These are phyloP conservation scores for Andrena bucephala DNA, from an alignment of 2,888 invertebrate species.

Conservation along the genomic window DNA sequence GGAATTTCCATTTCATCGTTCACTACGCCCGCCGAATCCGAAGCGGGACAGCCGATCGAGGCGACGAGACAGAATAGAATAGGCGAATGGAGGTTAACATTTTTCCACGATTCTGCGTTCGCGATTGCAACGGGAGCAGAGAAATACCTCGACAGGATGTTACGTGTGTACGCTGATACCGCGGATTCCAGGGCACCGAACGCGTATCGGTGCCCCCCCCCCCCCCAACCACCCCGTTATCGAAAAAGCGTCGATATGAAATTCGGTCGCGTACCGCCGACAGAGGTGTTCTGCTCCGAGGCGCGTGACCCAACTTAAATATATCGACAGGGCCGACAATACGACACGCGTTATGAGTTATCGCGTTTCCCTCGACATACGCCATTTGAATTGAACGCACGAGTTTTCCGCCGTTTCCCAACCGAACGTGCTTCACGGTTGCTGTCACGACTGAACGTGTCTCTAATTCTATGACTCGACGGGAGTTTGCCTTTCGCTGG, in stretches of 20 bases:
- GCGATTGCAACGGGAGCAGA: background rate
- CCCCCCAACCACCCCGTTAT: background rate
- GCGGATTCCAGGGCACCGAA: constrained; percentile 29
- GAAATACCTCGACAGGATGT: background rate
- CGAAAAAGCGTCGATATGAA: constrained; percentile 51
- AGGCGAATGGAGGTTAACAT: background rate
- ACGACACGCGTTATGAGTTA: constrained; percentile 32
- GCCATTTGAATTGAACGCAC: constrained; percentile 28
- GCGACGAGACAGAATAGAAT: background rate
- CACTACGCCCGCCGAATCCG: background rate
- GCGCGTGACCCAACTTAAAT: constrained; percentile 60
- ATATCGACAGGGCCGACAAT: constrained; percentile 37
- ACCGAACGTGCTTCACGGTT: background rate
- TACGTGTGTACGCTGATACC: background rate
- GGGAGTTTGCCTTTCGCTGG: too few relatives aligned
- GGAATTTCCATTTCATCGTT: background rate
- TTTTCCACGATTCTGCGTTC: background rate
- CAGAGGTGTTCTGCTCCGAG: constrained; percentile 31
- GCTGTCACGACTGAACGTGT: background rate
- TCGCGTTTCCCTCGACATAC: background rate
- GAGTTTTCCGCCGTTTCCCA: background rate
- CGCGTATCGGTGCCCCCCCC: constrained; percentile 6
- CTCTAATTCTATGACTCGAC: background rate
- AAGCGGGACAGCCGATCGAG: background rate
- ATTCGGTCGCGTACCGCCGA: constrained; percentile 52